Conservation (phyloP, 2,797 vertebrate species). For the Etheostoma perlongum region DNA sequence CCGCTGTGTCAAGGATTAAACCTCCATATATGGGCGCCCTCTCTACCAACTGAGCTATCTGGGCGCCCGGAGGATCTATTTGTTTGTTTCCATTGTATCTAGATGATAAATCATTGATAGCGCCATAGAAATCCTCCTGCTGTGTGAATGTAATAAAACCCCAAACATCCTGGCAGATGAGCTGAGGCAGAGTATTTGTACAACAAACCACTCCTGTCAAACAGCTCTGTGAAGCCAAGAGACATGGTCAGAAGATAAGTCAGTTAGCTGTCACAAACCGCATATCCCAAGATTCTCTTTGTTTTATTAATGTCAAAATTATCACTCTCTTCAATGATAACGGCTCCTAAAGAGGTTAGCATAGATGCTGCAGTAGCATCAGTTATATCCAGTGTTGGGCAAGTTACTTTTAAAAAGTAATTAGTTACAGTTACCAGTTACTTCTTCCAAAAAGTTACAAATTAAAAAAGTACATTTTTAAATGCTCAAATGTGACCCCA, state of each 20-base stretch:
- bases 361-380: too few species aligned
- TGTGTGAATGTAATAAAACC: slow-evolving; percentile 60
- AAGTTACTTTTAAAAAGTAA: too few species aligned
- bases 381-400: too few species aligned
- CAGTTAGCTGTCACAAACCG: slow-evolving; percentile 38
- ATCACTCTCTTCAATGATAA: not conserved
- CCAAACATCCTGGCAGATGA: slow-evolving; percentile 53
- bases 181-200: slow-evolving; percentile 57
- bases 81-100: slow-evolving; percentile 55
- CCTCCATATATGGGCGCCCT: too few species aligned
- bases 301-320: slow-evolving; percentile 25
- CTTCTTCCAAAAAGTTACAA: too few species aligned
- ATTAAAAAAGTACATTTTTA: too few species aligned
- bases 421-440: too few species aligned
- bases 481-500: too few species aligned
- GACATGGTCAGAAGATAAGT: slow-evolving; percentile 24
- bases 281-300: slow-evolving; percentile 33
- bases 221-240: slow-evolving; percentile 53
- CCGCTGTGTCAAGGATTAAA: too few species aligned
- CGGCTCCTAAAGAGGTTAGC: too few species aligned
- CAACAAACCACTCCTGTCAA: slow-evolving; percentile 54
- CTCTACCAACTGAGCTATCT: too few species aligned
- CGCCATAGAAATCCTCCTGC: slow-evolving; percentile 41
- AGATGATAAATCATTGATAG: slow-evolving; percentile 54
- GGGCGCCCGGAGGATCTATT: slow-evolving; percentile 28